These are phyloP conservation scores for Napeogenes inachia DNA, from an alignment of 2,888 invertebrate species.

Conservation along the genomic window DNA sequence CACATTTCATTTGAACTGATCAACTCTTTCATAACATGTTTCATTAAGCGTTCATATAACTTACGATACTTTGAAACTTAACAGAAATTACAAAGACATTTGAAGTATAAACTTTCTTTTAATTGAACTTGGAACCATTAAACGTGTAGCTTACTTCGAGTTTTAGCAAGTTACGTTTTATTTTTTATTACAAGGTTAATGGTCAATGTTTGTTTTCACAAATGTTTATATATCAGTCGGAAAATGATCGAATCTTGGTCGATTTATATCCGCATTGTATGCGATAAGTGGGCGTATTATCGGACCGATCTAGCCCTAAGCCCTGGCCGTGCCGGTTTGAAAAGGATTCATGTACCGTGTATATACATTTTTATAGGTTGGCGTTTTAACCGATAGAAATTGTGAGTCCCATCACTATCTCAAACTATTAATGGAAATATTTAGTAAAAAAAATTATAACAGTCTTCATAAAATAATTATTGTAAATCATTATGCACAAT, in stretches of 20 bases:
- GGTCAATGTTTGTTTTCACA: constrained; percentile 14
- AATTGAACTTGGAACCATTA: background rate
- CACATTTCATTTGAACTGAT: background rate
- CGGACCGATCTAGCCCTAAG: constrained; percentile 43
- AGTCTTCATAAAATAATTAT: no score
- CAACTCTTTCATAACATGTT: background rate
- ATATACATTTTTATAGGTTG: background rate
- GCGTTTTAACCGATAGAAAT: background rate
- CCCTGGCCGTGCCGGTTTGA: constrained; percentile 36
- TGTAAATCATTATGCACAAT: no score
- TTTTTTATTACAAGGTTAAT: background rate
- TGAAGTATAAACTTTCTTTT: constrained; percentile 19
- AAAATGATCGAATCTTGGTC: constrained; percentile 46
- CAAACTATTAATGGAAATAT: no score
- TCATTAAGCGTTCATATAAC: background rate
- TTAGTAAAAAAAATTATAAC: no score
- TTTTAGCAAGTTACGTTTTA: no score
- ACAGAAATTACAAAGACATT: constrained; percentile 20
- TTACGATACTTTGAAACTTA: constrained; percentile 20
- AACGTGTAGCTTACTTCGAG: no score
- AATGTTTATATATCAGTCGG: constrained; percentile 25
- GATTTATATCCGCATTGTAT: constrained; percentile 53
- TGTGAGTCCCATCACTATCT: no score
- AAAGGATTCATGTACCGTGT: constrained; percentile 14
- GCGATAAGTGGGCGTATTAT: constrained; percentile 53